These are phyloP conservation scores for Bos javanicus DNA, from an alignment of 2,113 vertebrate species.

Conservation along the genomic window DNA sequence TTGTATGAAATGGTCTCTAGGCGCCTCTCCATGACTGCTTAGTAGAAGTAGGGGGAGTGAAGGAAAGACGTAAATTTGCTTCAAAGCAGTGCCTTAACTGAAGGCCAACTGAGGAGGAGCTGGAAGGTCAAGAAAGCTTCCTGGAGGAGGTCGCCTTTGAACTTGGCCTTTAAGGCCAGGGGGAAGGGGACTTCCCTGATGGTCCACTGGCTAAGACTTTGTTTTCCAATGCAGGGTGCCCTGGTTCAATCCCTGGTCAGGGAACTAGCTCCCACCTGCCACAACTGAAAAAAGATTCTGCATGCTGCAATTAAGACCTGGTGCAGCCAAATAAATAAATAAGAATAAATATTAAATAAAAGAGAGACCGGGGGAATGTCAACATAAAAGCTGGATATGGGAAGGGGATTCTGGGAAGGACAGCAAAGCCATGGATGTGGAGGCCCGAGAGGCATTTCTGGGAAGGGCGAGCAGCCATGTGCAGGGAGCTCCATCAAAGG, in stretches of 20 bases:
- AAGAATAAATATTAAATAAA: background rate
- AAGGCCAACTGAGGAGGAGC: background rate
- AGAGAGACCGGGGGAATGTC: background rate
- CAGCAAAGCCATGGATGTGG: background rate
- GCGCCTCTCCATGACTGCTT: background rate
- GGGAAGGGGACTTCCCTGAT: background rate
- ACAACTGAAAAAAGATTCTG: background rate
- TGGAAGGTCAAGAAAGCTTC: background rate
- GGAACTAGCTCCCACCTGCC: background rate
- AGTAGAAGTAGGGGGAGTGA: background rate
- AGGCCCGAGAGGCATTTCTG: rapidly evolving
- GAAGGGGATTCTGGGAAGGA: background rate
- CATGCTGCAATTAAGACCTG: background rate
- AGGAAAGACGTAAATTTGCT: background rate
- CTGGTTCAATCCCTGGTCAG: background rate
- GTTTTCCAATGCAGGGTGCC: background rate
- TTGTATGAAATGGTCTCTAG: background rate
- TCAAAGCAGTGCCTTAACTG: background rate
- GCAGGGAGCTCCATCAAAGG: background rate
- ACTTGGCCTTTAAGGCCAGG: background rate
- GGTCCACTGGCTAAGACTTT: background rate
- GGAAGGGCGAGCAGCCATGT: background rate
- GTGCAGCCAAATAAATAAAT: background rate
- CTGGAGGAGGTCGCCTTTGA: background rate
- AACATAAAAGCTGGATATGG: background rate